phyloP scores from a whole-genome alignment of 2,113 vertebrate genomes.

The Marmota flaviventris region DNA sequence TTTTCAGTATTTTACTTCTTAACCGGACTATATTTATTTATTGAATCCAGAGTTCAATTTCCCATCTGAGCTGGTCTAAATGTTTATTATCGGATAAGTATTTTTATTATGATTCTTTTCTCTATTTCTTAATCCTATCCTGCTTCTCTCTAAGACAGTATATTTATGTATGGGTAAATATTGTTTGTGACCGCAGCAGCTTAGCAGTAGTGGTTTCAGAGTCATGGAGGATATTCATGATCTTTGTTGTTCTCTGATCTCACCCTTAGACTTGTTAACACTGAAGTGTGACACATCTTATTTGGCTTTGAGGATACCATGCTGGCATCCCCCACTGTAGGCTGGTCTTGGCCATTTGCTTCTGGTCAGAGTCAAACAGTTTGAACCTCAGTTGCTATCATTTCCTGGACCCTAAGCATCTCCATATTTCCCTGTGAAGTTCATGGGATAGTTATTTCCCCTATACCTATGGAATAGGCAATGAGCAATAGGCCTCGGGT shows the following conservation, averaged over 20 bases:
- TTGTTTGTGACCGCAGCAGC: background rate
- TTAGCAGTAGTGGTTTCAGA: background rate
- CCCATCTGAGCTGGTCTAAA: background rate
- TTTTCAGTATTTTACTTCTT: background rate
- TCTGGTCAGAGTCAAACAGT: background rate
- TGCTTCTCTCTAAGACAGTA: background rate
- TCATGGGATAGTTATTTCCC: background rate
- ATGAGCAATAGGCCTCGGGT: background rate
- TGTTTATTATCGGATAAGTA: background rate
- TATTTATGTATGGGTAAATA: background rate
- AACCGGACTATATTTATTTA: background rate
- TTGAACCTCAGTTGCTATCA: background rate
- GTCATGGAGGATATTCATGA: background rate
- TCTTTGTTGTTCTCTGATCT: background rate
- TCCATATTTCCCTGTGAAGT: background rate
- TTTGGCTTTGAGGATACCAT: background rate
- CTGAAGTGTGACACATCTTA: background rate
- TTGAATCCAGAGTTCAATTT: background rate
- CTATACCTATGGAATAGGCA: background rate
- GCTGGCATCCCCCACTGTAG: background rate
- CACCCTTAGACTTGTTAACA: background rate
- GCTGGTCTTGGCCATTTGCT: background rate
- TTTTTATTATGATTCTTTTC: background rate
- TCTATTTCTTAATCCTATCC: background rate
- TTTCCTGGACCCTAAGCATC: background rate